Evolutionary conservation across 2,888 invertebrate genomes (phyloP), one percentile per base, ranked within the genome.

Genomic region (Emmelina monodactyla): DNA sequence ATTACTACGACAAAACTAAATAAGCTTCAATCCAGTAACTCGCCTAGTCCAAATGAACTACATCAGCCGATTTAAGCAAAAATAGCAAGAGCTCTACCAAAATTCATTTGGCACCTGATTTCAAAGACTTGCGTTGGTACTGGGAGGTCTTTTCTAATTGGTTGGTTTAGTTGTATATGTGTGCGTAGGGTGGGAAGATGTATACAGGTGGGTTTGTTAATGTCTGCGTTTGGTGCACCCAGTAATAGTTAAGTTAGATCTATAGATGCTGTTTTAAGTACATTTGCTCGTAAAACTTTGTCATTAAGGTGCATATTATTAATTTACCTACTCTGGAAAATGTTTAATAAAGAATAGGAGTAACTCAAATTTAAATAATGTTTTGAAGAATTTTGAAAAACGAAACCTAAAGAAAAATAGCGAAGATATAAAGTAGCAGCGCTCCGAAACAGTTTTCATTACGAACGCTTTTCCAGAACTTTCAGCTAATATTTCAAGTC

Each of bases 171-270:
- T 25, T n/a, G 31, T 38, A 35, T 45, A 41, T 56, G 58, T 64
- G 57, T 59, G 63, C 40, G 58, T 56, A 34, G 54, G 53, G 51
- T 51, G 53, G 51, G 50, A 44, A 46, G 39, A 47, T 53, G 45
- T 43, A 14, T 46, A 56, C 55, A 61, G 62, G 60, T 62, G 47
- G 45, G 39, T 45, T 38, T 51, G 39, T 46, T 38, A 44, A 44
- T 55, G 53, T 58, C 60, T 62, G 51, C 38, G 50, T 57, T 51
- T 43, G 45, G 47, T 62, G 55, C 61, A 60, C 46, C 44, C 52
- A 40, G 39, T 43, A 42, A 53, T 50, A 48, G 25, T 25, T 25
- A 25, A 25, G 11, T 5, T 25, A 25, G 25, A 25, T 25, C 25
- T 25, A 29, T 29, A 29, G 29, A 14, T 29, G 29, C 14, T 37